Conservation (phyloP, 37 sponge, comb jelly and placozoan genomes). For the Halichondria panicea region DNA sequence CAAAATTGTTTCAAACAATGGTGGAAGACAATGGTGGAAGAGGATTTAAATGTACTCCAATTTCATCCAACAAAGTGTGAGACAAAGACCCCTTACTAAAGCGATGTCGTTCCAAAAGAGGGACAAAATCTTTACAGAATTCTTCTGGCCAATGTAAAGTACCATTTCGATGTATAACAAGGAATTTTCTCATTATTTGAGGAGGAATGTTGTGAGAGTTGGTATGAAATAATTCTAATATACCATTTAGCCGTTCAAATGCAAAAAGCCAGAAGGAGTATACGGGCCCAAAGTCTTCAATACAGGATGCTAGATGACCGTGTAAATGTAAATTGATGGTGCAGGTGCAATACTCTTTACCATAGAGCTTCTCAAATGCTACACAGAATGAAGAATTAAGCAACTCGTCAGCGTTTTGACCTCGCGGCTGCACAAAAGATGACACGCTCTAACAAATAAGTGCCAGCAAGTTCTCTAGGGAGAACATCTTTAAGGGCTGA, state of each 20-base stretch:
- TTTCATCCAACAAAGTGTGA: too few species aligned
- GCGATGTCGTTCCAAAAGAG: too few species aligned
- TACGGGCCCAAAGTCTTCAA: background rate
- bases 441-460: background rate
- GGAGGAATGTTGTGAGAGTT: background rate
- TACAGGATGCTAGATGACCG: background rate
- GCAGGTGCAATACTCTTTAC: background rate
- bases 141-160: too few species aligned
- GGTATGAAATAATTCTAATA: background rate
- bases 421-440: background rate
- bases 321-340: background rate
- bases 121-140: too few species aligned
- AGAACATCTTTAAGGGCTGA: background rate
- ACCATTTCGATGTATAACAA: too few species aligned
- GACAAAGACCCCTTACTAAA: too few species aligned
- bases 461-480: background rate
- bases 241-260: background rate
- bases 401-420: background rate
- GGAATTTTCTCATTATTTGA: background rate
- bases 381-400: background rate
- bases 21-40: too few species aligned
- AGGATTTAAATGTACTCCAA: too few species aligned
- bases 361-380: background rate
- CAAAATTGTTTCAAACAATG: too few species aligned
- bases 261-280: background rate